phyloP scores from a whole-genome alignment of 2,888 invertebrate genomes.

The Labia minor region DNA sequence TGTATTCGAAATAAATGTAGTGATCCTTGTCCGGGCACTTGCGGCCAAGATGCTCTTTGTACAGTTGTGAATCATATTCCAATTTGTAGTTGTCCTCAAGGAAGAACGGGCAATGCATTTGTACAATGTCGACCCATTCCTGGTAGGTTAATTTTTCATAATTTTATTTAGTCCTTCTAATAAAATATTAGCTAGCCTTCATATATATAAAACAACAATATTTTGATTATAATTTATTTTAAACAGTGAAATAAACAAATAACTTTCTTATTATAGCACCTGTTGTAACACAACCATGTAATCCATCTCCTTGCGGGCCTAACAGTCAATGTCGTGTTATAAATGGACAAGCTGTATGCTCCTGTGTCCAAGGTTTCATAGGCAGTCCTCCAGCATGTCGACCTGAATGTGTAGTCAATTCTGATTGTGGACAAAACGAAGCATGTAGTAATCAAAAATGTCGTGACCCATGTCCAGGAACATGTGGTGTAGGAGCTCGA shows the following conservation, averaged over 20 bases:
- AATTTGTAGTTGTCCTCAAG: slow-evolving; percentile 49
- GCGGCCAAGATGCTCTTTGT: slow-evolving; percentile 58
- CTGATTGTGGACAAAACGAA: slow-evolving; percentile 43
- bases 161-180: background rate
- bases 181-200: background rate
- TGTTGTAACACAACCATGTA: slow-evolving; percentile 21
- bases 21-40: slow-evolving; percentile 59
- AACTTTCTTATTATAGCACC: slow-evolving; percentile 21
- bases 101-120: slow-evolving; percentile 60
- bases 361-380: slow-evolving; percentile 44
- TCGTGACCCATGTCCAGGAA: slow-evolving; percentile 47
- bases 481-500: slow-evolving; percentile 44
- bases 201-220: no score
- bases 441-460: slow-evolving; percentile 52
- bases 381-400: slow-evolving; percentile 47
- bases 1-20: slow-evolving; percentile 56
- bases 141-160: slow-evolving; percentile 23
- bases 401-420: slow-evolving; percentile 48
- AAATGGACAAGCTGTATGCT: slow-evolving; percentile 45
- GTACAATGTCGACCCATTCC: slow-evolving; percentile 44
- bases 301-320: slow-evolving; percentile 40
- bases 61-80: slow-evolving; percentile 61
- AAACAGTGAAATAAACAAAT: no score
- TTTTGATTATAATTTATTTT: no score
- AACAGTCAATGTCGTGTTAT: slow-evolving; percentile 45